A percentile compares a stretch with the other conserved stretches of the same genome.
These are phyloP conservation scores for Melanogrammus aeglefinus DNA, from an alignment of 2,797 vertebrate genomes.

Conservation along the genomic window DNA sequence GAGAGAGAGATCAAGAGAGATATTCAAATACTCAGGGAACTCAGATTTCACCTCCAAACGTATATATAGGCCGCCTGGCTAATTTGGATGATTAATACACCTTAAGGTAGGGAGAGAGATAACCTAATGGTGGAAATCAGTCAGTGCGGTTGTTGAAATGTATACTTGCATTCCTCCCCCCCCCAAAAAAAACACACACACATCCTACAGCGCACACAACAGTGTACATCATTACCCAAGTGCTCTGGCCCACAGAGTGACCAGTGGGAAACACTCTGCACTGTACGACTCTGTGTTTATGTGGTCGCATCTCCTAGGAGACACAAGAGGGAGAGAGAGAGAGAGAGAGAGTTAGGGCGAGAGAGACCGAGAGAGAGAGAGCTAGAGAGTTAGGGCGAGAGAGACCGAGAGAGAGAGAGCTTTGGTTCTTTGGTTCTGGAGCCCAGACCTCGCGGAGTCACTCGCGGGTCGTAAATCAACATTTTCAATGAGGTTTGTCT, in stretches of 20 bases:
- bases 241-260: conserved; percentile 24
- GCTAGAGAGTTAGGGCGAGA: conserved; percentile 18
- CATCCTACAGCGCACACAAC: not conserved
- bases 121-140: not conserved
- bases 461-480: conserved; percentile 65
- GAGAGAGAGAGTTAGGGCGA: not conserved
- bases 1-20: too few relatives aligned
- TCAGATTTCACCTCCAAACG: not conserved
- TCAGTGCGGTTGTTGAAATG: not conserved
- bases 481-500: conserved; percentile 62
- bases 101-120: not conserved
- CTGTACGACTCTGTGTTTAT: not conserved
- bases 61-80: not conserved
- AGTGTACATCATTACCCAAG: not conserved
- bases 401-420: conserved; percentile 19
- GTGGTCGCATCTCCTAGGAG: not conserved
- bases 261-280: conserved; percentile 12
- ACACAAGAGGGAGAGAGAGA: not conserved
- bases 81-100: not conserved
- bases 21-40: not conserved
- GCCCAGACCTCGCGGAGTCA: conserved; percentile 58
- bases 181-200: not conserved
- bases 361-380: conserved; percentile 9
- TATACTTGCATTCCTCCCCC: not conserved
- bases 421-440: conserved; percentile 36